Conservation (phyloP, 2,888 invertebrate genomes). For the Morpho deidamia region DNA sequence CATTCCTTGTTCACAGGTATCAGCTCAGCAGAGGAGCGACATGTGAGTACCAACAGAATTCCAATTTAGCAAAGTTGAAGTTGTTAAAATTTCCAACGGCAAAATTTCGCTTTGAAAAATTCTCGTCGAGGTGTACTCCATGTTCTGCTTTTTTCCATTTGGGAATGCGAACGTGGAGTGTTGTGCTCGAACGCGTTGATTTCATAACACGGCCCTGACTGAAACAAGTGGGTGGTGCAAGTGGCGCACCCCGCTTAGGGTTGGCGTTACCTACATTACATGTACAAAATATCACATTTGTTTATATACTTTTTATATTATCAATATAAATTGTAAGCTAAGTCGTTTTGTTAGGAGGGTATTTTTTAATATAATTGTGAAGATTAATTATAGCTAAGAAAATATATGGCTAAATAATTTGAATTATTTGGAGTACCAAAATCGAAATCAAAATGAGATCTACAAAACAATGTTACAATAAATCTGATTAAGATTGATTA, state of each 20-base stretch:
- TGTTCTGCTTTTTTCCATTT: slow-evolving; percentile 62
- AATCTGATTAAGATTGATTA: no score
- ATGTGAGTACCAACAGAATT: slow-evolving; percentile 58
- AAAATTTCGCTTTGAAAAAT: slow-evolving; percentile 58
- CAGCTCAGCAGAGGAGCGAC: slow-evolving; percentile 75
- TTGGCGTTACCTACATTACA: slow-evolving; percentile 22
- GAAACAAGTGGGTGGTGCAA: slow-evolving; percentile 75
- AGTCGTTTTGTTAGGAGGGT: no score
- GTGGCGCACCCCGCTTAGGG: slow-evolving; percentile 53
- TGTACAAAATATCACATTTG: not conserved
- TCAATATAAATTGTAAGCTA: no score
- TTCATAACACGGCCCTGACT: slow-evolving; percentile 73
- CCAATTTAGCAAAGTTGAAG: slow-evolving; percentile 47
- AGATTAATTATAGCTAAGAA: no score
- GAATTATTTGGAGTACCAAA: no score
- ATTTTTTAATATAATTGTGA: no score
- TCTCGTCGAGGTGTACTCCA: slow-evolving; percentile 39
- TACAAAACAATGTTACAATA: no score
- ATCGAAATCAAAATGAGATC: no score
- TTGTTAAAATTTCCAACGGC: slow-evolving; percentile 59
- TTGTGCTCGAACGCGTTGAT: slow-evolving; percentile 76
- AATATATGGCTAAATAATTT: no score
- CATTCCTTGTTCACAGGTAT: slow-evolving; percentile 58
- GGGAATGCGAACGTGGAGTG: slow-evolving; percentile 64
- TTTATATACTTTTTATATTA: not conserved